These are phyloP conservation scores for Ischnus inquisitorius DNA, from an alignment of 2,888 invertebrate genomes.

Conservation along the genomic window DNA sequence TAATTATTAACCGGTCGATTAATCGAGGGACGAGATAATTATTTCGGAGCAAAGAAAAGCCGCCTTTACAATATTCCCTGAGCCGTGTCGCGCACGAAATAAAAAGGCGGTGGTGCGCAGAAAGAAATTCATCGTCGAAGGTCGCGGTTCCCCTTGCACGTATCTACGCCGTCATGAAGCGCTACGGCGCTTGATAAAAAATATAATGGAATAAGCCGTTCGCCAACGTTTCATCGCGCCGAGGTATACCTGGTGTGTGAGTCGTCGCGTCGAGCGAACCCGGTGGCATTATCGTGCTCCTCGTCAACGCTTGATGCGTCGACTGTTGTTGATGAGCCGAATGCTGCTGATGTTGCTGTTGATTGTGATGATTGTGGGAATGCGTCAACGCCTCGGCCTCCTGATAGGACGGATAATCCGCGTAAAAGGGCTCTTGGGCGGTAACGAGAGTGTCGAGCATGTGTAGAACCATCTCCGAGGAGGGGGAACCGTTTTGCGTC, in stretches of 20 bases:
- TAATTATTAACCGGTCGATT: neutral
- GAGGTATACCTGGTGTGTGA: slow-evolving; percentile 83
- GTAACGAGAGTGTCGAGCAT: slow-evolving; percentile 88
- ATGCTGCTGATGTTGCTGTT: slow-evolving; percentile 76
- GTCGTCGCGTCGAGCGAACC: slow-evolving; percentile 83
- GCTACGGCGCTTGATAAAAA: neutral
- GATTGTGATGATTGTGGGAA: slow-evolving; percentile 75
- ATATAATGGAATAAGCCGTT: neutral
- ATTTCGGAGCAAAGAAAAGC: neutral
- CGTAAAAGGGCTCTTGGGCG: slow-evolving; percentile 91
- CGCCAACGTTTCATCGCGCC: neutral
- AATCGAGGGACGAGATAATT: neutral
- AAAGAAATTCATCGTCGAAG: neutral
- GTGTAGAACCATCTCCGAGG: slow-evolving; percentile 91
- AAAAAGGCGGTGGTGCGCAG: no score
- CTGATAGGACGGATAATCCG: slow-evolving; percentile 87
- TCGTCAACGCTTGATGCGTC: slow-evolving; percentile 76
- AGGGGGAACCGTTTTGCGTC: slow-evolving; percentile 77
- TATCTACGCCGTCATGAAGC: neutral
- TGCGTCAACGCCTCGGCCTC: slow-evolving; percentile 80
- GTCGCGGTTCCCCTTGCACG: neutral
- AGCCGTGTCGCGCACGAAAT: no score
- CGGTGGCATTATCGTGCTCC: slow-evolving; percentile 81
- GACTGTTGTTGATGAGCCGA: slow-evolving; percentile 75
- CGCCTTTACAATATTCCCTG: no score